Conservation (phyloP, 2,797 vertebrate species). For the Furcifer pardalis region DNA sequence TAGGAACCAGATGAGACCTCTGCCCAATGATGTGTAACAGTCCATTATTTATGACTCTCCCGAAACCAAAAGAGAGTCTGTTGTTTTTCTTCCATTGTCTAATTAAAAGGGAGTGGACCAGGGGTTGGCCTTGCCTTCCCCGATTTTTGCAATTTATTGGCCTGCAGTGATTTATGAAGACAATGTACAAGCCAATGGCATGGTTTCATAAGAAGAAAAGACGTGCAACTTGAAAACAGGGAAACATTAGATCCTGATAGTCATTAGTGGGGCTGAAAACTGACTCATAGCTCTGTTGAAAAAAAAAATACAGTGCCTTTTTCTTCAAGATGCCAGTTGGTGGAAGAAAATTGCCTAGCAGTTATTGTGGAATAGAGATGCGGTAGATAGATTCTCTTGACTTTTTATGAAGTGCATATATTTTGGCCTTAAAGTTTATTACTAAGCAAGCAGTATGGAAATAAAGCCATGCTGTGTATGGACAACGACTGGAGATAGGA, state of each 20-base stretch:
- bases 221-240: constrained; percentile 5
- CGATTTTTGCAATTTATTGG: neutral
- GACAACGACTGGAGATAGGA: neutral
- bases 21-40: neutral
- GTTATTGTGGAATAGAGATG: neutral
- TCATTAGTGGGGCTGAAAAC: constrained; percentile 9
- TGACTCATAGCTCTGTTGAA: constrained; percentile 24
- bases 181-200: neutral
- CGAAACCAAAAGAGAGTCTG: fast-evolving
- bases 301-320: constrained; percentile 28
- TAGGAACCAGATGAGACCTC: constrained; percentile 12
- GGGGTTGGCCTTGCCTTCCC: neutral
- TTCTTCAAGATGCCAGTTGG: neutral
- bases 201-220: neutral
- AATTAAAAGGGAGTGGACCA: constrained; percentile 3
- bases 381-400: neutral
- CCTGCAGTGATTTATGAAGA: neutral
- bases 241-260: neutral
- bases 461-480: constrained; percentile 13
- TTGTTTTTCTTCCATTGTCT: constrained; percentile 16
- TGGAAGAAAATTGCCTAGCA: constrained; percentile 17
- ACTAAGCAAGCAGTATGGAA: fast-evolving
- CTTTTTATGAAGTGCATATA: neutral
- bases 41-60: neutral
- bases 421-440: neutral